Percentiles rank a stretch among this genome's conserved stretches.
These are phyloP conservation scores for Atta texana DNA, from an alignment of 1,140 invertebrate species.

Conservation along the genomic window DNA sequence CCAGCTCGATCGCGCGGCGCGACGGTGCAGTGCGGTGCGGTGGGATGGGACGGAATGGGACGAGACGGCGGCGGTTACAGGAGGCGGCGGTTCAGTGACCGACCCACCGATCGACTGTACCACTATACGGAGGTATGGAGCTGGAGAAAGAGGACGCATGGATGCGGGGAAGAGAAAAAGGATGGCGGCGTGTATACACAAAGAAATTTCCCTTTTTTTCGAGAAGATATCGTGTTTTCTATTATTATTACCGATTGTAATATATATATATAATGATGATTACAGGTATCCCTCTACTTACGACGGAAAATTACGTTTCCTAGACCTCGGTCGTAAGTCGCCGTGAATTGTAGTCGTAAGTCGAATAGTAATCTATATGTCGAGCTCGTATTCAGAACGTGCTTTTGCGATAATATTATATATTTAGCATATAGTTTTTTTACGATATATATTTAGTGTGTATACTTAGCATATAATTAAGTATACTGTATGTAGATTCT, in stretches of 20 bases:
- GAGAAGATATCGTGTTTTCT: background rate
- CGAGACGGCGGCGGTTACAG: slow-evolving; percentile 62
- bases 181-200: background rate
- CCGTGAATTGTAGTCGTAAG: too few species aligned
- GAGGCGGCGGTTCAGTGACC: slow-evolving; percentile 79
- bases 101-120: slow-evolving; percentile 77
- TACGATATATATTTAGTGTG: too few species aligned
- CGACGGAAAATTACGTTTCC: too few species aligned
- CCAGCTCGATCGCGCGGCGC: slow-evolving; percentile 58
- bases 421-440: too few species aligned
- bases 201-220: slow-evolving; percentile 15
- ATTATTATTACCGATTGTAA: background rate
- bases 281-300: too few species aligned
- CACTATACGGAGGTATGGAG: slow-evolving; percentile 41
- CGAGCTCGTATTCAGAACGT: too few species aligned
- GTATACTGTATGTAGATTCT: too few species aligned
- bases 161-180: background rate
- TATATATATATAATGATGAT: background rate
- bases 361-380: too few species aligned
- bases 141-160: slow-evolving; percentile 39
- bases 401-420: too few species aligned
- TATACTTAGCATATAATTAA: too few species aligned
- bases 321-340: too few species aligned
- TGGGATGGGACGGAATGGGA: slow-evolving; percentile 69
- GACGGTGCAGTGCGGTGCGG: background rate